These are phyloP conservation scores for Geodia barretti DNA, from an alignment of 37 sponge, comb jelly and placozoan genomes.

Conservation along the genomic window DNA sequence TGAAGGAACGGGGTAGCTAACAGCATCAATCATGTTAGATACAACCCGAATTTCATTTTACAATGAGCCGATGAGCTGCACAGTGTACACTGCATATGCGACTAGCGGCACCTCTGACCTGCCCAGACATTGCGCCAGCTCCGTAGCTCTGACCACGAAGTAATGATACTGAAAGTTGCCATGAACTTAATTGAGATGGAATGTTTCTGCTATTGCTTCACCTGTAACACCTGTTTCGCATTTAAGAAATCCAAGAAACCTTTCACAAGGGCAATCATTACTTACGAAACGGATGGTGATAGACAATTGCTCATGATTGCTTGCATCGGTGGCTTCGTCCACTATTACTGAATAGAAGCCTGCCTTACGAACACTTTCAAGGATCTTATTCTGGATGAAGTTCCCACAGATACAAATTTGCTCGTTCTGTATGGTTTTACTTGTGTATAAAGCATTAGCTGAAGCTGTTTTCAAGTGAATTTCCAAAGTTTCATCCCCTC, in stretches of 20 bases:
- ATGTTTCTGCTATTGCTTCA: constrained; percentile 31
- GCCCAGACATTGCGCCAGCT: neutral
- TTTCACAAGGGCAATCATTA: constrained; percentile 19
- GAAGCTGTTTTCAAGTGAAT: constrained; percentile 44
- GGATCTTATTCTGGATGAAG: constrained; percentile 36
- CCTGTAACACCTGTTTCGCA: constrained; percentile 22
- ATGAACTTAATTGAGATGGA: constrained; percentile 12
- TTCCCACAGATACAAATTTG: constrained; percentile 52
- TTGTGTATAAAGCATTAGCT: constrained; percentile 56
- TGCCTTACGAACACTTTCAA: constrained; percentile 15
- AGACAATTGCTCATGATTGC: constrained; percentile 49
- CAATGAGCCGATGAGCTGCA: no score
- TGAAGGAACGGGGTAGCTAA: no score
- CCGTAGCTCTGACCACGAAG: constrained; percentile 2
- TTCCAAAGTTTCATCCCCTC: constrained; percentile 41
- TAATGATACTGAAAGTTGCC: constrained; percentile 12
- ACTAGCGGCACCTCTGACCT: neutral
- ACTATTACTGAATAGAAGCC: constrained; percentile 33
- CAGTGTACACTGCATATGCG: no score
- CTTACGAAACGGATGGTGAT: constrained; percentile 33
- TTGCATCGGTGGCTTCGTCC: constrained; percentile 58
- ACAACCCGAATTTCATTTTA: no score
- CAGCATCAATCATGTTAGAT: no score
- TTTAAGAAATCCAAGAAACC: constrained; percentile 32
- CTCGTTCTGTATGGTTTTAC: constrained; percentile 58